Percentiles rank a stretch among this genome's conserved stretches.
These are phyloP conservation scores for Ciona savignyi DNA, from an alignment of 23 tunicate species.

Conservation along the genomic window DNA sequence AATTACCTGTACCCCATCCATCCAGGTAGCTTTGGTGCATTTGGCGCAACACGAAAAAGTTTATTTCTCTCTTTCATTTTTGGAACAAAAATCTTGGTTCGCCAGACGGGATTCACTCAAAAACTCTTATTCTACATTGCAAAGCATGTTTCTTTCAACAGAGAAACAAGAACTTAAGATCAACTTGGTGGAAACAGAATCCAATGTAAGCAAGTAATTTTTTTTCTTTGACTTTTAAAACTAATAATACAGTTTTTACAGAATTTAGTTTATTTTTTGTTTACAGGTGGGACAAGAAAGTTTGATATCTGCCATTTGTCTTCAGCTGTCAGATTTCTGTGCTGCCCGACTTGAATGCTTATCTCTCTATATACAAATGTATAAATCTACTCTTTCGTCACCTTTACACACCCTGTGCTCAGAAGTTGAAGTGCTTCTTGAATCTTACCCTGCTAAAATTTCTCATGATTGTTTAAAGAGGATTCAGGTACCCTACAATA, in stretches of 20 bases:
- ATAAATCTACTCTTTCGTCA: not conserved
- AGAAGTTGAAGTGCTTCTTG: constrained; percentile 9
- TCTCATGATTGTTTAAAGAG: not conserved
- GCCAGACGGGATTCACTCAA: constrained; percentile 55
- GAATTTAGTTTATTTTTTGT: too few species aligned
- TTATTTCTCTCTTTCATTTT: constrained; percentile 49
- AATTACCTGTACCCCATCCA: too few species aligned
- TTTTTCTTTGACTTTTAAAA: too few species aligned
- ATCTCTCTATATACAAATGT: constrained; percentile 31
- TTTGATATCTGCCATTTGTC: constrained; percentile 12
- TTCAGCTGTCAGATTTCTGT: constrained; percentile 46
- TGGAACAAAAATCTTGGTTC: constrained; percentile 78
- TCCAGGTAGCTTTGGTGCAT: constrained; percentile 35
- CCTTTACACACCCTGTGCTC: not conserved
- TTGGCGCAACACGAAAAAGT: constrained; percentile 58
- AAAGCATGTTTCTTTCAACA: constrained; percentile 21
- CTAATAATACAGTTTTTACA: too few species aligned
- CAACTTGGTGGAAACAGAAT: too few species aligned
- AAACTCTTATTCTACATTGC: constrained; percentile 44
- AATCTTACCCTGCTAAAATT: constrained; percentile 2
- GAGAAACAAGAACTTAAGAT: constrained; percentile 14
- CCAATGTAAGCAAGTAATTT: too few species aligned
- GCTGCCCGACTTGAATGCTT: constrained; percentile 42
- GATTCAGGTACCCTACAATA: not conserved
- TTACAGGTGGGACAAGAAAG: not conserved